phyloP scores from a whole-genome alignment of 2,113 vertebrate species.

The Hippotragus niger region DNA sequence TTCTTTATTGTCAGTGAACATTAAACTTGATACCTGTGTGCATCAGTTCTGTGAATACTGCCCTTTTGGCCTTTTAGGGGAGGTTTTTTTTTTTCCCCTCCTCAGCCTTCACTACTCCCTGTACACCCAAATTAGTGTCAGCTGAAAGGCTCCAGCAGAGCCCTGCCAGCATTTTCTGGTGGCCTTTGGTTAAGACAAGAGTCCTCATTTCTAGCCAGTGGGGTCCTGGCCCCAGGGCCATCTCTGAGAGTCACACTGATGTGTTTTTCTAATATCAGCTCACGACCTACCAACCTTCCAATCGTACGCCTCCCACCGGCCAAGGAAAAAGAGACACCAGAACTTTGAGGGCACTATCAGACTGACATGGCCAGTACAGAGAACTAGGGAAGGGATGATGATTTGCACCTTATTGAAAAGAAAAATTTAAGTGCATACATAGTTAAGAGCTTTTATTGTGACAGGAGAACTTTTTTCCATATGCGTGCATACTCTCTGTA shows the following conservation, averaged over 20 bases:
- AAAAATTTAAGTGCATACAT: constrained; percentile 89
- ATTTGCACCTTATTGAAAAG: constrained; percentile 93
- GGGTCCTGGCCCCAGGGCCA: constrained; percentile 40
- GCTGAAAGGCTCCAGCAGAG: constrained; percentile 43
- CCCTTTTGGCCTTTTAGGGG: constrained; percentile 53
- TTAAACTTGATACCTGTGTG: background rate
- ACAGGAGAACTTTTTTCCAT: constrained; percentile 92
- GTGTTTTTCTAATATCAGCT: constrained; percentile 46
- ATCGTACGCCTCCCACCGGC: constrained; percentile 73
- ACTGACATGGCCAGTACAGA: constrained; percentile 86
- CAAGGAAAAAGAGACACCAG: constrained; percentile 79
- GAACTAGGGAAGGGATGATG: constrained; percentile 87
- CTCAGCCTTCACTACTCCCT: background rate
- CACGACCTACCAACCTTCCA: constrained; percentile 75
- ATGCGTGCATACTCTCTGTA: constrained; percentile 96
- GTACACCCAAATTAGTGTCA: constrained; percentile 4
- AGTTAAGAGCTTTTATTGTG: constrained; percentile 92
- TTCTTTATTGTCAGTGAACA: background rate
- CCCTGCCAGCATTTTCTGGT: constrained; percentile 70
- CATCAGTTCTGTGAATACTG: constrained; percentile 66
- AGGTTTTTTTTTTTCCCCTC: background rate
- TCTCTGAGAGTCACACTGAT: constrained; percentile 13
- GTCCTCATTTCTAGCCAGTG: constrained; percentile 51
- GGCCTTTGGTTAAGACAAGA: constrained; percentile 41
- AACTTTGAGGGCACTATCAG: constrained; percentile 79